Evolutionary conservation across 2,888 invertebrate species (phyloP).

Genomic region (Ochropleura plecta): DNA sequence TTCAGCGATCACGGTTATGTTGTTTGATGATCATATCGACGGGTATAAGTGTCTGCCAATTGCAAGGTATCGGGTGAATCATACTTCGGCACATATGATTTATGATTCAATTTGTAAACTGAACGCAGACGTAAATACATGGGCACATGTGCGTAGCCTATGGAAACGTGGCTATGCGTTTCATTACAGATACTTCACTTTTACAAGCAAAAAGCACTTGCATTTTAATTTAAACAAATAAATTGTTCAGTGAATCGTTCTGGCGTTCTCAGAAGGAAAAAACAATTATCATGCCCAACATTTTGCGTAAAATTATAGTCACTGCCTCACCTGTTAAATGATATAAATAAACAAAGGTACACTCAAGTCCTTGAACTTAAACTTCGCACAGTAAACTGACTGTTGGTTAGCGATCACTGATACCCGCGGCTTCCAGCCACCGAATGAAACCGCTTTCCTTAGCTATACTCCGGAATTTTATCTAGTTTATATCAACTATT

Average conservation of each 20-base stretch:
- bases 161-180: constrained; percentile 10
- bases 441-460: constrained; percentile 71
- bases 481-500: constrained; percentile 82
- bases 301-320: not conserved
- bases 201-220: not conserved
- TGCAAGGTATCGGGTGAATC: constrained; percentile 63
- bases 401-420: constrained; percentile 69
- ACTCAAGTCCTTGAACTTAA: constrained; percentile 84
- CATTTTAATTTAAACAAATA: constrained; percentile 8
- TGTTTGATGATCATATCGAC: constrained; percentile 69
- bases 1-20: constrained; percentile 75
- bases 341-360: constrained; percentile 72
- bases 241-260: not conserved
- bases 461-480: constrained; percentile 82
- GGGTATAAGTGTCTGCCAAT: constrained; percentile 60
- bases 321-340: constrained; percentile 71
- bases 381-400: constrained; percentile 70
- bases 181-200: not conserved
- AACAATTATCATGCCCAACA: not conserved
- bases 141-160: constrained; percentile 25
- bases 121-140: constrained; percentile 26
- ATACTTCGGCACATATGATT: constrained; percentile 50
- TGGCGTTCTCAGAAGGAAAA: not conserved
- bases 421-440: constrained; percentile 74
- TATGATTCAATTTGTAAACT: constrained; percentile 47